Base-by-base conservation (phyloP, 2,797 vertebrate genomes). In the Thripadectes ignobilis region DNA sequence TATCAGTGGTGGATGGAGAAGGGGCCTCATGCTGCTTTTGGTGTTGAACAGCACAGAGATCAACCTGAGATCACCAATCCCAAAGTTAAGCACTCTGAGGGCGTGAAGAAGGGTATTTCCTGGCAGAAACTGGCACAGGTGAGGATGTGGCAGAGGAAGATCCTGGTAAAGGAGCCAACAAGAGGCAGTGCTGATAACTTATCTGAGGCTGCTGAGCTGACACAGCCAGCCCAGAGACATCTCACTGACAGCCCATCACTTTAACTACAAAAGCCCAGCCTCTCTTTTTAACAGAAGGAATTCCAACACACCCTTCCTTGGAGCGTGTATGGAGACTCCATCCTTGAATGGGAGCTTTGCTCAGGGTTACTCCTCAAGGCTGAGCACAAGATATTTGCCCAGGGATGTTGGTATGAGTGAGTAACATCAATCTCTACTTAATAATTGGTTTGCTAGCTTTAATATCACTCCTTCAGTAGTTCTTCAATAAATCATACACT, bases 51-150 rank as follows among this genome's bases (percentile, higher is more conserved):
- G 52, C 45, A 14, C 30, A 45, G 36, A 39, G 36, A 51, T 26
- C 57, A 45, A 38, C 43, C 19, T 49, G 11, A 57, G 43, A 32
- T 45, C 11, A n/a, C 38, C 57, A 62, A 20, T 38, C 22, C 13
- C 49, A 18, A 75, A 38, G 48, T n/a, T n/a, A 43, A 82, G n/a
- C 13, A 14, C 68, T 49, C 32, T 38, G 23, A 57, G 14, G 12
- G 24, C 14, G 12, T 26, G 12, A 55, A 26, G 23, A 63, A n/a
- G 2, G 1, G 1, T 30, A 52, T 63, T n/a, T 51, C 32, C 36
- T 30, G 23, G 38, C 0, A 1, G 29, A 24, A 69, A n/a, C 7
- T 3, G 9, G 27, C 32, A 8, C 55, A 29, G 19, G 10, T 57
- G 36, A n/a, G 19, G 20, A 38, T 41, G 12, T 69, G 36, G 41